Evolutionary conservation across 2,113 vertebrate genomes (phyloP).

Genomic region (Megaleporinus macrocephalus): DNA sequence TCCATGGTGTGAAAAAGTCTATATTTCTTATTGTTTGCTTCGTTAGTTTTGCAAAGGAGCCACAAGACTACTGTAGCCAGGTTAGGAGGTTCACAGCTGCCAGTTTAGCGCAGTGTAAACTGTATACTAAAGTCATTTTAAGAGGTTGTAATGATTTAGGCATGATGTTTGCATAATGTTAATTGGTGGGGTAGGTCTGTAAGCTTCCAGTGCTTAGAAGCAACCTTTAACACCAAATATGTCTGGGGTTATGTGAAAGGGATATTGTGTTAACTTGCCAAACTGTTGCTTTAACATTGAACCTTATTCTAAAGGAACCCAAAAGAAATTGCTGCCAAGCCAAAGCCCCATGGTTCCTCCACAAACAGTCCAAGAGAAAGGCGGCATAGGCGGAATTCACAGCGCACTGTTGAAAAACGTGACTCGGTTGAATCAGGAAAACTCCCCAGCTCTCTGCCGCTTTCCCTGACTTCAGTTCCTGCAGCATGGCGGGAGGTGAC

Average conservation of each 20-base stretch:
- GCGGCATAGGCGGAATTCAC: not conserved
- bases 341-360: constrained; percentile 28
- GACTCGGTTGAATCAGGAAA: constrained; percentile 38
- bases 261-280: not conserved
- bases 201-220: not conserved
- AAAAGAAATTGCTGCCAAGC: constrained; percentile 35
- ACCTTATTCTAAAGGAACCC: constrained; percentile 7
- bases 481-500: constrained; percentile 19
- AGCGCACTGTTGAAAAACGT: not conserved
- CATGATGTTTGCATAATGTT: no score
- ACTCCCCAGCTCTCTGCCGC: constrained; percentile 56
- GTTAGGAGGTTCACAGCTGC: no score
- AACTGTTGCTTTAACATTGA: not conserved
- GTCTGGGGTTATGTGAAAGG: no score
- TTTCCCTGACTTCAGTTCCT: constrained; percentile 43
- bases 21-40: no score
- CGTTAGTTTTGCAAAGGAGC: no score
- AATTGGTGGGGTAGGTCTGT: no score
- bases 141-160: no score
- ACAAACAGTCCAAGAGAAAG: constrained; percentile 17
- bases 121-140: no score
- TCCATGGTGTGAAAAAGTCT: no score
- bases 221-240: no score
- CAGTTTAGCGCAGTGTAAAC: not conserved
- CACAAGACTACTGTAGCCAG: no score